Conservation (phyloP, 2,888 invertebrate genomes). For the Hipparchia sbordonii region DNA sequence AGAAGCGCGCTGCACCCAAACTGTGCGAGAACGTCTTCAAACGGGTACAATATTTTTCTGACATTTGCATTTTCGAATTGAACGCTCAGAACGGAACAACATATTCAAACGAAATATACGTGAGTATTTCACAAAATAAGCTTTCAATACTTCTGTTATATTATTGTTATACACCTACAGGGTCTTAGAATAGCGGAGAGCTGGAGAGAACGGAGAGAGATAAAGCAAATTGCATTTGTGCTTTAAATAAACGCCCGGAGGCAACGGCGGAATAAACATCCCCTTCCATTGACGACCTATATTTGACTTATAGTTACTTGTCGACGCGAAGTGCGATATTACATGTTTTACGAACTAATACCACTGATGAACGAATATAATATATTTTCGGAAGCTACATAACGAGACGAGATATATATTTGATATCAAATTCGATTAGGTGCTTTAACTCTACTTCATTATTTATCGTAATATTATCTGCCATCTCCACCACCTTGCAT, state of each 20-base stretch:
- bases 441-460: no score
- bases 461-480: no score
- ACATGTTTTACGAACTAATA: not conserved
- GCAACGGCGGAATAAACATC: slow-evolving; percentile 28
- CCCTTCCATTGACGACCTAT: slow-evolving; percentile 35
- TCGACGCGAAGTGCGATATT: slow-evolving; percentile 27
- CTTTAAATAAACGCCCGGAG: slow-evolving; percentile 41
- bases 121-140: slow-evolving; percentile 22
- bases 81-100: slow-evolving; percentile 24
- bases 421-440: not conserved
- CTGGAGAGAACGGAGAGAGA: slow-evolving; percentile 29
- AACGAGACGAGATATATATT: not conserved
- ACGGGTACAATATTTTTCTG: slow-evolving; percentile 25
- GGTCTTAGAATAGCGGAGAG: slow-evolving; percentile 28
- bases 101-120: slow-evolving; percentile 26
- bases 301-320: slow-evolving; percentile 31
- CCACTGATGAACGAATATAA: no score
- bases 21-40: slow-evolving; percentile 4
- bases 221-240: slow-evolving; percentile 45
- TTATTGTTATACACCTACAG: slow-evolving; percentile 24
- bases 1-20: not conserved
- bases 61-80: slow-evolving; percentile 28
- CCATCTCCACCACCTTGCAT: no score
- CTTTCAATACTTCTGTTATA: slow-evolving; percentile 24
- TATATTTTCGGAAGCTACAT: no score